Evolutionary conservation across 2,888 invertebrate species (phyloP).

Genomic region (Diaphora mendica): DNA sequence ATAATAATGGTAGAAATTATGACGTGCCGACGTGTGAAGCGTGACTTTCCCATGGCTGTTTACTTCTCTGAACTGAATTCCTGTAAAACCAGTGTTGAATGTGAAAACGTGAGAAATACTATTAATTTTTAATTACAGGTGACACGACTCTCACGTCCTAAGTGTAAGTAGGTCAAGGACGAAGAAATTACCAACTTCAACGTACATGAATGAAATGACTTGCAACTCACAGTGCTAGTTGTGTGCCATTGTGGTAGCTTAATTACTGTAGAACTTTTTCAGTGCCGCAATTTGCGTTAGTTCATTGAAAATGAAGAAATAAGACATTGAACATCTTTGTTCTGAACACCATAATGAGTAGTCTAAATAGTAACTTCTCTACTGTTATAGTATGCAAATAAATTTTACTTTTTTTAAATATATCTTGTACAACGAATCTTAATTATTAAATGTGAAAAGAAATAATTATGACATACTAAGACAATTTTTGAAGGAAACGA

Average conservation of each 20-base stretch:
- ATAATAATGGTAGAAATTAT: no score
- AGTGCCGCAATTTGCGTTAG: neutral
- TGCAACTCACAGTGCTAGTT: neutral
- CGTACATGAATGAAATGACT: neutral
- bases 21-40: no score
- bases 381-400: neutral
- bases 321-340: neutral
- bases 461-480: neutral
- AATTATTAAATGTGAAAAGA: no score
- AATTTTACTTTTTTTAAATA: neutral
- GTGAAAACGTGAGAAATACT: neutral
- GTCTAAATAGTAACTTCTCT: neutral
- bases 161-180: neutral
- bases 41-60: neutral
- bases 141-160: neutral
- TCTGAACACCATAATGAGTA: neutral
- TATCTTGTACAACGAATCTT: no score
- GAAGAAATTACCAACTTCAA: neutral
- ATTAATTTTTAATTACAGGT: neutral
- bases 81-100: neutral
- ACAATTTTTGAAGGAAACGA: neutral
- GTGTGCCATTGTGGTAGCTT: neutral
- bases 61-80: neutral
- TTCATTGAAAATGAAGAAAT: neutral
- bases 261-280: neutral